These are phyloP conservation scores for Sebastes nivosus DNA, from an alignment of 2,797 vertebrate genomes.

Conservation along the genomic window DNA sequence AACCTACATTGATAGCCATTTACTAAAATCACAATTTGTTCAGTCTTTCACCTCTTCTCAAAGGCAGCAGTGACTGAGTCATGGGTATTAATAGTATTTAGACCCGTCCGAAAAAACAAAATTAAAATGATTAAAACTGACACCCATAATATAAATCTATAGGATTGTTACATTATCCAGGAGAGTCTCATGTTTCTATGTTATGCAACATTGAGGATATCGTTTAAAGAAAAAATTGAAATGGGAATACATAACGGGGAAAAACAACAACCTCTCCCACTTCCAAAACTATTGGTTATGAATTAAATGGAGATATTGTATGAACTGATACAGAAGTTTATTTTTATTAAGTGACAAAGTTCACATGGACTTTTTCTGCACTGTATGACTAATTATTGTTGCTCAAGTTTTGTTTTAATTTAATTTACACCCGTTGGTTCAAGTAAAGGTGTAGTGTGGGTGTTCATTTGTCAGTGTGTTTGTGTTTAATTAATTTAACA, in stretches of 20 bases:
- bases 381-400: background rate
- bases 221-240: background rate
- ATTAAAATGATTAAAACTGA: background rate
- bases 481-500: background rate
- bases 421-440: background rate
- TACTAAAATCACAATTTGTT: background rate
- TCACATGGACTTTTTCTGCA: background rate
- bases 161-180: rapidly evolving
- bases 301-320: background rate
- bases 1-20: background rate
- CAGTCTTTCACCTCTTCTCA: background rate
- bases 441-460: background rate
- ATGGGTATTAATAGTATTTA: too few species aligned
- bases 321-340: background rate
- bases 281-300: background rate
- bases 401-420: background rate
- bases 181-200: too few species aligned
- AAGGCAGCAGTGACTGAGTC: too few species aligned
- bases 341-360: background rate
- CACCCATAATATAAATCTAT: too few species aligned
- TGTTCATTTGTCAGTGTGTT: background rate
- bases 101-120: background rate
- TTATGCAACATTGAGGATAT: too few species aligned
- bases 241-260: background rate
- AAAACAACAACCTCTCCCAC: background rate